Base-by-base conservation (phyloP, 2,113 vertebrate species). In the Cyphomyrus plagiostoma region DNA sequence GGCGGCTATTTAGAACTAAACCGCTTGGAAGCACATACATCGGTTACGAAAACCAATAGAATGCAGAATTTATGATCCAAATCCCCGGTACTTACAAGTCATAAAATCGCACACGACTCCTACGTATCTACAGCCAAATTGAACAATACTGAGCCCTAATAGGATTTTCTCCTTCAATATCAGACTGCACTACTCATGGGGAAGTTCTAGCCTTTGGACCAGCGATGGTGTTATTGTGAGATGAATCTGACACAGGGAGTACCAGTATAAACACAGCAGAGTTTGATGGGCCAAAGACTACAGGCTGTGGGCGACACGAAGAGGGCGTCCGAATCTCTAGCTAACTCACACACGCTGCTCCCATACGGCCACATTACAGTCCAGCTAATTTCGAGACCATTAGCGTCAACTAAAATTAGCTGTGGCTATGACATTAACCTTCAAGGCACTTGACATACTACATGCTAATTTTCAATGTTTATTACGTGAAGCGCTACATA, bases 11-110 rank as follows among this genome's bases (percentile, higher is more conserved):
- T 80, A 35, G 74, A 80, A 39, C 35, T 80, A 17, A 80, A 42
- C 35, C 15, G 17, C 13, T 19, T 80, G 35, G 74, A 80, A 35
- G 17, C 35, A 42, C 74, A 80, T 35, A 80, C 30, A 42, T 42
- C 0, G 30, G 74, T 80, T 80, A 80, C 35, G 0, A 80, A 80
- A 80, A 80, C 30, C 74, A 80, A 80, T 42, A 39, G 74, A 35
- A 80, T 42, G 74, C 35, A 80, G 74, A 80, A 80, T 42, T 80
- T 80, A 80, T 80, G 74, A 80, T 80, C 35, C 74, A 80, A 42
- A 80, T 80, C 74, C 74, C 35, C 35, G 35, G 74, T 39, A 80
- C 13, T 39, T 80, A 39, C 42, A 80, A 80, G 74, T 39, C 35
- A 80, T 39, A 39, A 80, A 80, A 42, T 19, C 17, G 74, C 35